Evolutionary conservation across 2,797 vertebrate species (phyloP), one percentile per base, ranked within the genome.

Genomic region (Lutjanus argentimaculatus): DNA sequence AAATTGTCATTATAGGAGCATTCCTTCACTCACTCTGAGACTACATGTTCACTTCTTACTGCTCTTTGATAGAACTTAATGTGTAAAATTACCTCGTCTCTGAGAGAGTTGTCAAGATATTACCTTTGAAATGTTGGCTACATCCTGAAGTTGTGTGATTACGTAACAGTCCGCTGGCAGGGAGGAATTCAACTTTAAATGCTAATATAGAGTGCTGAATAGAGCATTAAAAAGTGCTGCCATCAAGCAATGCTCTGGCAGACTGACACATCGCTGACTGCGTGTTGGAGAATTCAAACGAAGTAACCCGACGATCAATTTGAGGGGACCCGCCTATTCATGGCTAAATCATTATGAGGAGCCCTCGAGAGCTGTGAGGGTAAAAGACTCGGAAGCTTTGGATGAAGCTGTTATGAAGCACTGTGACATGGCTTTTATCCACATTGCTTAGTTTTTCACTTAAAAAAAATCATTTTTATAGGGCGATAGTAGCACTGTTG

Each of bases 221-320:
- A 71, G 80, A 79, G 85, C 88, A 84, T 83, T 91, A 91, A 83
- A 90, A 89, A 80, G 85, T 81, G 89, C 85, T 86, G 74, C 72
- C 8, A 40, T 72, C 69, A 84, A 88, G 83, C 72, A 15, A 45
- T 46, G 75, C 83, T 82, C 45, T 71, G 72, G 71, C 68, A 77
- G 87, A 90, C 78, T 82, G 93, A 92, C 91, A 84, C 80, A 80
- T 79, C 71, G 80, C 87, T 89, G 89, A 94, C 89, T 82, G 65
- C 19, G 65, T 91, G 85, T 86, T 85, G 84, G 64, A 83, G 84
- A 86, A 87, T 82, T 90, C 71, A 79, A 88, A 85, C 67, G 82
- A 88, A 93, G 85, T 36, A 87, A 91, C 88, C 85, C 52, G 53
- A 83, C 65, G 67, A 84, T 93, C 87, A 93, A 85, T 93, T 87